Percentiles rank a stretch among this genome's conserved stretches.
These are phyloP conservation scores for Hyphantria cunea DNA, from an alignment of 1,140 invertebrate genomes.

Conservation along the genomic window DNA sequence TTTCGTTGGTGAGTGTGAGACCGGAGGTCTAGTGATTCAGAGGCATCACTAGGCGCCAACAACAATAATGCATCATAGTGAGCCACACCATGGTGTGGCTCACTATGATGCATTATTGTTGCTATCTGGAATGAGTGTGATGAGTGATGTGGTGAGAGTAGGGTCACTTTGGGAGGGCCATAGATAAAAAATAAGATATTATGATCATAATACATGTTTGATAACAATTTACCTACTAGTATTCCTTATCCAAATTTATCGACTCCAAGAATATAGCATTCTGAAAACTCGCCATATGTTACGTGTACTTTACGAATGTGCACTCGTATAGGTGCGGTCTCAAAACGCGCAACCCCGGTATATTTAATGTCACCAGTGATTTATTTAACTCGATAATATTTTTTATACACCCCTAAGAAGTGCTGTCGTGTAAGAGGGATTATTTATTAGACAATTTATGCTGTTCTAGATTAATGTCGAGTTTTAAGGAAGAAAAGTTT, in stretches of 20 bases:
- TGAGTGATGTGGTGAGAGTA: no score
- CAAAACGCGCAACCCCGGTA: constrained; percentile 27
- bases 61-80: no score
- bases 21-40: no score
- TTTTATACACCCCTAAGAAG: constrained; percentile 27
- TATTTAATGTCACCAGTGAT: constrained; percentile 33
- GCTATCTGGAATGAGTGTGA: no score
- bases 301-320: constrained; percentile 28
- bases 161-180: no score
- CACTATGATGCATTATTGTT: no score
- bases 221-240: no score
- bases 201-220: no score
- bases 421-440: constrained; percentile 16
- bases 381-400: constrained; percentile 37
- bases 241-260: not conserved
- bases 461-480: constrained; percentile 3
- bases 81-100: no score
- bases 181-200: no score
- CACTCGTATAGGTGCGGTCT: constrained; percentile 15
- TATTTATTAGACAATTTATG: constrained; percentile 26
- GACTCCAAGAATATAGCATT: not conserved
- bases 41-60: no score
- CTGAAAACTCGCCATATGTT: not conserved
- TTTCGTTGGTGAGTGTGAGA: no score
- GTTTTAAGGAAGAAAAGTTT: not conserved